Evolutionary conservation across 2,888 invertebrate genomes (phyloP).

Genomic region (Mechanitis messenoides): DNA sequence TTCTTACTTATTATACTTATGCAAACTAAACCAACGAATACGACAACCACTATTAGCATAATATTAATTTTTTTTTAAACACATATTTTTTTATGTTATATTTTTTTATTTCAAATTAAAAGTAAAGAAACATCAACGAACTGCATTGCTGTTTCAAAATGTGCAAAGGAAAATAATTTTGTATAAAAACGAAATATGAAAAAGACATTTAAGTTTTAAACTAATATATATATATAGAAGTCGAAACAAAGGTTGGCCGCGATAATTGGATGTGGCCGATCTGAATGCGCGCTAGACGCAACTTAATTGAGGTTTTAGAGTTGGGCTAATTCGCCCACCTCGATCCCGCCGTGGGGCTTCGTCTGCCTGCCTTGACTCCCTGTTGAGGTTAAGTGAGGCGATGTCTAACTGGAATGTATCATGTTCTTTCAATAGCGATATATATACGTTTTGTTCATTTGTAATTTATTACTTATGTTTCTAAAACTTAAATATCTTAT

Average conservation of each 20-base stretch:
- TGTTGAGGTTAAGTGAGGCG: slow-evolving; percentile 62
- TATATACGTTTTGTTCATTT: not conserved
- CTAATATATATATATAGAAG: slow-evolving; percentile 33
- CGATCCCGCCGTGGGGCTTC: slow-evolving; percentile 62
- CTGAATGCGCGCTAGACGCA: slow-evolving; percentile 73
- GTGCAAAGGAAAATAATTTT: no score
- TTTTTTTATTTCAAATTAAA: no score
- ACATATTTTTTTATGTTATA: no score
- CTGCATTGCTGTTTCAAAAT: no score
- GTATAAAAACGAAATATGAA: not conserved
- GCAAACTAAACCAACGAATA: no score
- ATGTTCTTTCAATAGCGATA: slow-evolving; percentile 3
- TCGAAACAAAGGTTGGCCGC: slow-evolving; percentile 68
- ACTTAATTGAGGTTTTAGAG: slow-evolving; percentile 77
- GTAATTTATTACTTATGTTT: not conserved
- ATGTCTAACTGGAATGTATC: slow-evolving; percentile 19
- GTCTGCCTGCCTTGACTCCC: slow-evolving; percentile 54
- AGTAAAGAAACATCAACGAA: no score
- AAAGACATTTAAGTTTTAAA: not conserved
- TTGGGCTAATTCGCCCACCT: slow-evolving; percentile 75
- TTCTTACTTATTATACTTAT: no score
- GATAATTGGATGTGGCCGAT: slow-evolving; percentile 75
- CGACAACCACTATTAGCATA: no score
- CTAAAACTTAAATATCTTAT: not conserved
- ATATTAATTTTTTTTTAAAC: no score